Evolutionary conservation across 2,113 vertebrate species (phyloP).

Genomic region (Labrus mixtus): DNA sequence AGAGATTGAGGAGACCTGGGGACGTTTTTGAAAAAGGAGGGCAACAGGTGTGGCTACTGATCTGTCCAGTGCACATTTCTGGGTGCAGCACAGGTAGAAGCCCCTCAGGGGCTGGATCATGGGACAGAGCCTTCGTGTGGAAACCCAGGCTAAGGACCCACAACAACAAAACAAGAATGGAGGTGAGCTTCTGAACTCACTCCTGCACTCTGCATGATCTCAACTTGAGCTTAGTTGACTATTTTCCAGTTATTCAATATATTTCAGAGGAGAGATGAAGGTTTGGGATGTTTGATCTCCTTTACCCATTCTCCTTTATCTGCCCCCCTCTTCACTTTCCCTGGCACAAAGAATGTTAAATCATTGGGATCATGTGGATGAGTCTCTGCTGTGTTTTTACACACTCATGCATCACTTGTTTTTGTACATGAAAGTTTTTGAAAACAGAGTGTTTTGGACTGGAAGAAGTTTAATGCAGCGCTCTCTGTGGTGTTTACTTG

Average conservation of each 20-base stretch:
- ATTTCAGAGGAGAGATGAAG: slow-evolving; percentile 1
- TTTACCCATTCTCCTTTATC: slow-evolving; percentile 21
- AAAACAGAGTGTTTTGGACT: slow-evolving; percentile 5
- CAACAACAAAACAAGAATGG: slow-evolving; percentile 59
- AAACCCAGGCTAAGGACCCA: slow-evolving; percentile 74
- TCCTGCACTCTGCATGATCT: slow-evolving; percentile 3
- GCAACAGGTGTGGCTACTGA: slow-evolving; percentile 49
- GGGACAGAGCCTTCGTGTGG: slow-evolving; percentile 84
- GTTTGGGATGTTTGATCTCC: slow-evolving; percentile 42
- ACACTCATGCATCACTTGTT: slow-evolving; percentile 33
- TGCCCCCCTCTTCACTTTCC: slow-evolving; percentile 52
- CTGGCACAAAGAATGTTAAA: slow-evolving; percentile 73
- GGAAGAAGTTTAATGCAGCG: neutral
- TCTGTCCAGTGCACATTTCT: slow-evolving; percentile 44
- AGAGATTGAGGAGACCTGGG: slow-evolving; percentile 69
- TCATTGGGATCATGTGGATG: slow-evolving; percentile 64
- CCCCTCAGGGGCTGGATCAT: slow-evolving; percentile 84
- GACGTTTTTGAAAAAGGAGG: slow-evolving; percentile 2
- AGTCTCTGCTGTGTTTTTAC: slow-evolving; percentile 68
- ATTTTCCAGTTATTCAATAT: too few relatives aligned
- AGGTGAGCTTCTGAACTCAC: slow-evolving; percentile 77
- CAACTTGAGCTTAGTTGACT: too few relatives aligned
- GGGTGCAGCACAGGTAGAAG: slow-evolving; percentile 70
- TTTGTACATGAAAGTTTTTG: neutral
- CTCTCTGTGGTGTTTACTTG: neutral